Conservation (phyloP, 2,888 invertebrate species). For the Argyresthia albistria region DNA sequence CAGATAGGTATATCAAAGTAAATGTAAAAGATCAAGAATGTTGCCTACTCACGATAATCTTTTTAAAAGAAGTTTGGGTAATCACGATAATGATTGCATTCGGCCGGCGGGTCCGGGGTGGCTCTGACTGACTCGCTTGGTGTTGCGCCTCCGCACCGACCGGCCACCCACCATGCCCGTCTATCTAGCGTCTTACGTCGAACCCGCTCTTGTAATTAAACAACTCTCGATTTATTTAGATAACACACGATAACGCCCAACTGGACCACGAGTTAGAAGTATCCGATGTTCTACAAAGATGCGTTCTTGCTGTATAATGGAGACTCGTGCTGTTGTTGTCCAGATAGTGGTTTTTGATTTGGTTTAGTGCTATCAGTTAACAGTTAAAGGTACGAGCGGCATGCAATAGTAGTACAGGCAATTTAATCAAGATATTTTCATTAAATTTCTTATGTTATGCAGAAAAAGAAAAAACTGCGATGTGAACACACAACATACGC, state of each 20-base stretch:
- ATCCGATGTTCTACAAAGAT: constrained; percentile 26
- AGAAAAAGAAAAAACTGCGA: too few relatives aligned
- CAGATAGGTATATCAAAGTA: too few relatives aligned
- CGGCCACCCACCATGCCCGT: constrained; percentile 39
- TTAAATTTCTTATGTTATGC: too few relatives aligned
- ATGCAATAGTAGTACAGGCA: too few relatives aligned
- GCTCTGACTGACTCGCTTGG: constrained; percentile 4
- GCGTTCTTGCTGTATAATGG: not conserved
- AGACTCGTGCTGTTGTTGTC: too few relatives aligned
- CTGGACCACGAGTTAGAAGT: constrained; percentile 22
- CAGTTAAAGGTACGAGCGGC: too few relatives aligned
- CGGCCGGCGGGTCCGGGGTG: constrained; percentile 23
- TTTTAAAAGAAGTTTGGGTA: constrained; percentile 23
- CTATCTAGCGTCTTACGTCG: too few relatives aligned
- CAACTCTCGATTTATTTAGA: constrained; percentile 43
- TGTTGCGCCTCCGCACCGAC: constrained; percentile 27
- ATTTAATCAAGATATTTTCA: too few relatives aligned
- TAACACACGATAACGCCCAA: constrained; percentile 32
- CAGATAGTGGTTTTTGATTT: too few relatives aligned
- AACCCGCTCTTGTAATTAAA: constrained; percentile 43
- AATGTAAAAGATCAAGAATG: constrained; percentile 9
- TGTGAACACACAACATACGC: too few relatives aligned
- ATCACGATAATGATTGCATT: constrained; percentile 41
- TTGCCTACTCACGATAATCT: constrained; percentile 29
- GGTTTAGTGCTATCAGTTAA: too few relatives aligned